These are phyloP conservation scores for Gobius niger DNA, from an alignment of 2,113 vertebrate species.

Conservation along the genomic window DNA sequence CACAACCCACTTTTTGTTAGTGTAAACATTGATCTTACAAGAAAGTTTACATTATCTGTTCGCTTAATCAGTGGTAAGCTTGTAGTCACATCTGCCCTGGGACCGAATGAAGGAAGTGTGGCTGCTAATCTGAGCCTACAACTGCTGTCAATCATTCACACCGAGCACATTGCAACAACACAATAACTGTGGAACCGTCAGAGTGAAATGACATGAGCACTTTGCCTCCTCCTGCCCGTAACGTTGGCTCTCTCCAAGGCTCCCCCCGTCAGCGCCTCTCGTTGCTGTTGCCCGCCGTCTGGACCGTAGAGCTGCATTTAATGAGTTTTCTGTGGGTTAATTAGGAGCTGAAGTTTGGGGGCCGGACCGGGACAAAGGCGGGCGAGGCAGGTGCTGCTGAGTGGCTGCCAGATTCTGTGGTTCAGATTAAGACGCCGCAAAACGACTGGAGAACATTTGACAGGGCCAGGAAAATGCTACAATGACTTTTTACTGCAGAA, in stretches of 20 bases:
- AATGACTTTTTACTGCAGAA: no score
- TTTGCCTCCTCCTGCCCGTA: slow-evolving; percentile 37
- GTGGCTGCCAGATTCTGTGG: slow-evolving; percentile 74
- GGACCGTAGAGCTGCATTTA: slow-evolving; percentile 76
- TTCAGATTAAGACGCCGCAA: slow-evolving; percentile 72
- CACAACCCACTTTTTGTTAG: no score
- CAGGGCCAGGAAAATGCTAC: not conserved
- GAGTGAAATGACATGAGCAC: no score
- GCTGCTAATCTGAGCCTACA: no score
- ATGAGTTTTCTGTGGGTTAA: slow-evolving; percentile 82
- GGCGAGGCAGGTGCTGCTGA: slow-evolving; percentile 71
- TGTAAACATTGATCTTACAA: no score
- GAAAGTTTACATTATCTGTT: no score
- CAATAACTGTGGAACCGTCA: no score
- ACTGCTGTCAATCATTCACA: no score
- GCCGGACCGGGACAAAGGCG: slow-evolving; percentile 72
- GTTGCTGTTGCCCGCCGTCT: slow-evolving; percentile 58
- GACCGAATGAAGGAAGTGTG: no score
- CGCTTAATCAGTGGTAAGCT: no score
- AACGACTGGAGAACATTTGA: slow-evolving; percentile 46
- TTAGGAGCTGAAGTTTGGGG: slow-evolving; percentile 78
- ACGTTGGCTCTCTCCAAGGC: slow-evolving; percentile 34
- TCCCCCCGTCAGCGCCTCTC: slow-evolving; percentile 26
- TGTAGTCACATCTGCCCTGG: no score
- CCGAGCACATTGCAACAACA: no score